A percentile compares a stretch with the other conserved stretches of the same genome.
Conservation (phyloP, 2,113 vertebrate genomes). For the Lonchura striata region DNA sequence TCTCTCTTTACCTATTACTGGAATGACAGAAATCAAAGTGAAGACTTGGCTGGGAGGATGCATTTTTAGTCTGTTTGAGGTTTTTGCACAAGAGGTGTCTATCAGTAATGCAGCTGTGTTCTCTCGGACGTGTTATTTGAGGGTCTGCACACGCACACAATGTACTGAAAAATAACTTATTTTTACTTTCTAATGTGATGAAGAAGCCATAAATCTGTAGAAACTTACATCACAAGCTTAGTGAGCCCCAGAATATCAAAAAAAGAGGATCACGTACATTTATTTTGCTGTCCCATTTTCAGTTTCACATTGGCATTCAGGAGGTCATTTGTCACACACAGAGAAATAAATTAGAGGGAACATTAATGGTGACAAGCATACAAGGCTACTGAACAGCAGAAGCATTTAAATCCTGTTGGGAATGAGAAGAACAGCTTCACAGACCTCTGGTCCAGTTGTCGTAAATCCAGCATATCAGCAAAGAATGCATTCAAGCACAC, state of each 20-base stretch:
- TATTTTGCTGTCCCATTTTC: neutral
- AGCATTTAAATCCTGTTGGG: neutral
- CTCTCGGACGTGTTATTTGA: neutral
- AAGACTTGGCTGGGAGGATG: neutral
- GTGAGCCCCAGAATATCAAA: neutral
- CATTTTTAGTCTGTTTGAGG: fast-evolving
- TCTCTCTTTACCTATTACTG: neutral
- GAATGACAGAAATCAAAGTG: neutral
- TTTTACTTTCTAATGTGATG: neutral
- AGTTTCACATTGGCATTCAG: neutral
- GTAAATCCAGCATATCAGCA: neutral
- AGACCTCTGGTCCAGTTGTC: neutral
- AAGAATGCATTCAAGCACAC: neutral
- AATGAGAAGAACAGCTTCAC: neutral
- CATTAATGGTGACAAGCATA: neutral
- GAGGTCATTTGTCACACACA: neutral
- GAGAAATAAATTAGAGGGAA: neutral
- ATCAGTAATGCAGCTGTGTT: neutral
- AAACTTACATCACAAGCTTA: neutral
- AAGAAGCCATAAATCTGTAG: neutral
- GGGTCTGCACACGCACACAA: neutral
- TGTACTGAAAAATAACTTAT: neutral
- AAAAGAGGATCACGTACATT: neutral
- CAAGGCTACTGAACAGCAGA: neutral
- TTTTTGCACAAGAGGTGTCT: neutral